Base-by-base conservation (phyloP, 2,888 invertebrate genomes). In the Himalopsyche anomala region DNA sequence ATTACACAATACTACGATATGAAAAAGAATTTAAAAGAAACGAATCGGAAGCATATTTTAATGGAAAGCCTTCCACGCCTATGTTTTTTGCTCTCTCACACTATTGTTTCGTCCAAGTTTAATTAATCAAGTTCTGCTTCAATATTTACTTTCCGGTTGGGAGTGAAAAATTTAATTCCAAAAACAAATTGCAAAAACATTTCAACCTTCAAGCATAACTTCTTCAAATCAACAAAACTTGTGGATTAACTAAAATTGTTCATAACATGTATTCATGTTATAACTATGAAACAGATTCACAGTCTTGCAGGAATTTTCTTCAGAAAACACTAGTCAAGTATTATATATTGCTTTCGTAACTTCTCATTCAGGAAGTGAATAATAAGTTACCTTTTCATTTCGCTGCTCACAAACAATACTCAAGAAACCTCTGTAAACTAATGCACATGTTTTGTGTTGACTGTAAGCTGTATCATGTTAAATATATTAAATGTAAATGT, bases 371-470 rank as follows among this genome's bases (percentile, higher is more conserved):
- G 74, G 74, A 74, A 74, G 36, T 36, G 74, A 74, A 36, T 36
- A 74, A 74, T 36, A 74, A 74, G 74, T 74, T 28, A 74, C 74
- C 74, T 74, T 74, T 74, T 74, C 74, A 74, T 74, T 74, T 38
- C 74, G 74, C 15, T 74, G 74, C 74, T 74, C 36, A 15, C 28
- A 74, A 74, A 74, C 74, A 74, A 74, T 74, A 74, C 74, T 15
- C 36, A 38, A 12, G 74, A 74, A 74, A 12, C 74, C 36, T 74
- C 5, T 36, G 74, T 74, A 74, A 74, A 38, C 74, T 28, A 74
- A 38, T 74, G 74, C 74, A 74, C 74, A 74, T 74, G 74, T 15
- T 74, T 19, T 36, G 74, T 74, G 74, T 74, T 74, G 36, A 74
- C 74, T 28, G 12, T 38, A 28, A 69, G 28, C 28, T 69, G 8